Percentiles rank a stretch among this genome's conserved stretches.
These are phyloP conservation scores for Hippolais icterina DNA, from an alignment of 2,113 vertebrate genomes.

Conservation along the genomic window DNA sequence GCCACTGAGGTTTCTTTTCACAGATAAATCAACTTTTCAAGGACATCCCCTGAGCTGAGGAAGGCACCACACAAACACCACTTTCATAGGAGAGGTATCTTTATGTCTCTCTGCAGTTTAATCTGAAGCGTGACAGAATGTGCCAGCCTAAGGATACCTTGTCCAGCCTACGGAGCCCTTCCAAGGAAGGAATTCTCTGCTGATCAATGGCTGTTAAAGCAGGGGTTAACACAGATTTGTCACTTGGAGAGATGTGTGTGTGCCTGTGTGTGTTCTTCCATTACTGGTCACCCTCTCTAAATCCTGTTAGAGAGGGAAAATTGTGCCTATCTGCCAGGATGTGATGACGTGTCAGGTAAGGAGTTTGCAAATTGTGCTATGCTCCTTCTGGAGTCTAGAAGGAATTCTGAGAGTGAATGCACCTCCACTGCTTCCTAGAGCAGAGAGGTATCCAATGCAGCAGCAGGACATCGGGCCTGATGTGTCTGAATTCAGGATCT, in stretches of 20 bases:
- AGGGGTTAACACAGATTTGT: not conserved
- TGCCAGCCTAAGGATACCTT: slow-evolving; percentile 49
- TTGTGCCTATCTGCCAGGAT: not conserved
- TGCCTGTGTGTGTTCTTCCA: not conserved
- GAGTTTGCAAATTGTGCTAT: not conserved
- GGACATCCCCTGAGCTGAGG: slow-evolving; percentile 6
- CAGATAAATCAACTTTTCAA: slow-evolving; percentile 41
- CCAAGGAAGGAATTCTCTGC: not conserved
- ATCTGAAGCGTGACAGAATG: slow-evolving; percentile 6
- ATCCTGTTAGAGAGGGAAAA: not conserved
- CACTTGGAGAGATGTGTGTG: not conserved
- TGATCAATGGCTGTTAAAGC: slow-evolving; percentile 11
- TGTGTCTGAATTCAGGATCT: rapidly evolving
- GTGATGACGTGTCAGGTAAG: not conserved
- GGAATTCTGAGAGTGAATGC: not conserved
- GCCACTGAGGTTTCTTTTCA: not conserved
- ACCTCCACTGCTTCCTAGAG: not conserved
- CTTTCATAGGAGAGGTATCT: not conserved
- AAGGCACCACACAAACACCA: not conserved
- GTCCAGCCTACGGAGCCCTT: not conserved
- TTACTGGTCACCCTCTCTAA: slow-evolving; percentile 4
- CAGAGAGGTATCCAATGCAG: not conserved
- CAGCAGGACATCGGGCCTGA: not conserved
- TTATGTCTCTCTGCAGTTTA: not conserved
- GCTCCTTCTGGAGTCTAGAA: not conserved